Percentiles rank a stretch among this genome's conserved stretches.
Evolutionary conservation across 2,113 vertebrate genomes (phyloP).

Genomic region (Sialia sialis): DNA sequence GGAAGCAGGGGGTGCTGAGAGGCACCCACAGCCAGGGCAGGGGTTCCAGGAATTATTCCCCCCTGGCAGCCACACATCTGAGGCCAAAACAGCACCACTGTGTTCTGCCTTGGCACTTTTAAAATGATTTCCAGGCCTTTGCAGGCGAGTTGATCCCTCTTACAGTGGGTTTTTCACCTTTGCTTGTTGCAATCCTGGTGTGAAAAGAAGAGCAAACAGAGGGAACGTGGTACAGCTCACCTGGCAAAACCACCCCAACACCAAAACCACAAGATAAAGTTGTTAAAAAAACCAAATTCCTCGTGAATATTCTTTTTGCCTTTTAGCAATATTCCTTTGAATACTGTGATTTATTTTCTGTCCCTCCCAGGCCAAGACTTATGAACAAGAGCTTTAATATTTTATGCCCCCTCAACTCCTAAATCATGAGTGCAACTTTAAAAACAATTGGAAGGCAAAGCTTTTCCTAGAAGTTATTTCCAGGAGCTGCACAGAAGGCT

Average conservation of each 20-base stretch:
- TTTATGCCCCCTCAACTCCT: background rate
- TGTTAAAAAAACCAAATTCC: background rate
- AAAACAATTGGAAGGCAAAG: background rate
- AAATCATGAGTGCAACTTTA: background rate
- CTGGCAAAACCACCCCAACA: background rate
- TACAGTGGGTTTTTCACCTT: background rate
- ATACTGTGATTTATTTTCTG: background rate
- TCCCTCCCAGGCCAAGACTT: background rate
- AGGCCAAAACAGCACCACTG: background rate
- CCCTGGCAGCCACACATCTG: fast-evolving
- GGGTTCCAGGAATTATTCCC: background rate
- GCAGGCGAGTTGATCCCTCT: fast-evolving
- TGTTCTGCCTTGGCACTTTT: background rate
- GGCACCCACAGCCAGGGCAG: background rate
- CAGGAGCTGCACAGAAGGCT: background rate
- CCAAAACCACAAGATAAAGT: background rate
- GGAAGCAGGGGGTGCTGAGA: background rate
- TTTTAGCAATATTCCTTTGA: background rate
- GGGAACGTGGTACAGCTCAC: fast-evolving
- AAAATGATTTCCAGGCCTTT: fast-evolving
- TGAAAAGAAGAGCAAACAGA: background rate
- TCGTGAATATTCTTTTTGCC: fast-evolving
- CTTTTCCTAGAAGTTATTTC: background rate
- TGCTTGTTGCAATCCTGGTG: background rate
- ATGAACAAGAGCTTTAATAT: background rate